Evolutionary conservation across 2,797 vertebrate genomes (phyloP).

Genomic region (Atherinosoma microstoma): DNA sequence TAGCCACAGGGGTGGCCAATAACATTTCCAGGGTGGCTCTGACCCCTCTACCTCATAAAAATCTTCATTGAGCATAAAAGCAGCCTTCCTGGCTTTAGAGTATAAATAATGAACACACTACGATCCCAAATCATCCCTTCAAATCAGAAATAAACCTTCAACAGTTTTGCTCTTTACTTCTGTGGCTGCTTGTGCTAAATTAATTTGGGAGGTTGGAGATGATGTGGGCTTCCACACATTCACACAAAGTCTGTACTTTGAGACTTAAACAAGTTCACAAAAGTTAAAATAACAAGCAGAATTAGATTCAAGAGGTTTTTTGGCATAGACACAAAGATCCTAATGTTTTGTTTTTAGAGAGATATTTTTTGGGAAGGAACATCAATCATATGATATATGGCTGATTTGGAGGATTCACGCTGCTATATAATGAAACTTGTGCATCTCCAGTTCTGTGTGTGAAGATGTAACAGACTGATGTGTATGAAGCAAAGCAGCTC

Average conservation of each 20-base stretch:
- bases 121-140: conserved; percentile 22
- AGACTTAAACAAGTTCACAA: conserved; percentile 3
- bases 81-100: not conserved
- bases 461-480: conserved; percentile 21
- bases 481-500: conserved; percentile 44
- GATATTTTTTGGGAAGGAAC: conserved; percentile 29
- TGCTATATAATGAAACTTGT: conserved; percentile 43
- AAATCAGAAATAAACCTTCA: conserved; percentile 1
- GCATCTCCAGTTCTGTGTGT: conserved; percentile 4
- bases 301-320: not conserved
- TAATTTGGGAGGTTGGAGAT: not conserved
- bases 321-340: not conserved
- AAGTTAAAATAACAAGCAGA: too few species aligned
- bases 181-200: not conserved
- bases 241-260: not conserved
- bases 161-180: not conserved
- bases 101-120: not conserved
- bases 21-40: too few species aligned
- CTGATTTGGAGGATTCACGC: conserved; percentile 16
- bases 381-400: conserved; percentile 10
- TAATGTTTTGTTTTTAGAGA: conserved; percentile 12
- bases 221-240: not conserved
- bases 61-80: not conserved
- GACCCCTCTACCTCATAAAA: too few species aligned
- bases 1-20: too few species aligned